These are phyloP conservation scores for Ectobius pallidus DNA, from an alignment of 2,888 invertebrate genomes.

Conservation along the genomic window DNA sequence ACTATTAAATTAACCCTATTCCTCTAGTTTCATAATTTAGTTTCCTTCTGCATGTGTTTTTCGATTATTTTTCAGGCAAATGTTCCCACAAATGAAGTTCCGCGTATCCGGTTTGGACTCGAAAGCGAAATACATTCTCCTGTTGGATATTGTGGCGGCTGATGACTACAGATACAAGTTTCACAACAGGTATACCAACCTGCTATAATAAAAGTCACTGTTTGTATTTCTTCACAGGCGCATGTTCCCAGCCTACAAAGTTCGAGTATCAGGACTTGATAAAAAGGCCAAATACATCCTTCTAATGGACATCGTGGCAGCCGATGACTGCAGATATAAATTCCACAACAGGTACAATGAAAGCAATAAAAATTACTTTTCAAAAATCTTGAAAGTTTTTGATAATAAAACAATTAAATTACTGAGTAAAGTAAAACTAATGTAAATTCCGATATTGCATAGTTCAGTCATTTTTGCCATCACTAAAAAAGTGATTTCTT, in stretches of 20 bases:
- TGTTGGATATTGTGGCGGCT: constrained; percentile 98
- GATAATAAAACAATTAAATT: no score
- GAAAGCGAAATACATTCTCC: constrained; percentile 97
- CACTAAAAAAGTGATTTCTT: not conserved
- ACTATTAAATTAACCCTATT: no score
- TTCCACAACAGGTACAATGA: constrained; percentile 83
- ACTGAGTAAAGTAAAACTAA: not conserved
- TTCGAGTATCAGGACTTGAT: constrained; percentile 94
- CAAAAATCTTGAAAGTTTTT: constrained; percentile 11
- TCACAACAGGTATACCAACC: constrained; percentile 81
- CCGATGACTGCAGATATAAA: constrained; percentile 95
- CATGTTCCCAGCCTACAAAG: constrained; percentile 98
- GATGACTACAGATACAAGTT: constrained; percentile 99
- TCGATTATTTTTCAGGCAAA: constrained; percentile 78
- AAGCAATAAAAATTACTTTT: constrained; percentile 27
- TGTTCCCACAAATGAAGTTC: constrained; percentile 99
- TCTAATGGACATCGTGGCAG: constrained; percentile 96
- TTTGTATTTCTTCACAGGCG: constrained; percentile 67
- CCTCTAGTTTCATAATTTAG: not conserved
- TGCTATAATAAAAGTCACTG: constrained; percentile 29
- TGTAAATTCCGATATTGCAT: not conserved
- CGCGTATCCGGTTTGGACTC: constrained; percentile 97
- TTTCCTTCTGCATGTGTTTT: not conserved
- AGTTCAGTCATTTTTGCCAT: not conserved
- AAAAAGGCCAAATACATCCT: constrained; percentile 97